These are phyloP conservation scores for Antheraea assamensis DNA, from an alignment of 2,888 invertebrate species.

Conservation along the genomic window DNA sequence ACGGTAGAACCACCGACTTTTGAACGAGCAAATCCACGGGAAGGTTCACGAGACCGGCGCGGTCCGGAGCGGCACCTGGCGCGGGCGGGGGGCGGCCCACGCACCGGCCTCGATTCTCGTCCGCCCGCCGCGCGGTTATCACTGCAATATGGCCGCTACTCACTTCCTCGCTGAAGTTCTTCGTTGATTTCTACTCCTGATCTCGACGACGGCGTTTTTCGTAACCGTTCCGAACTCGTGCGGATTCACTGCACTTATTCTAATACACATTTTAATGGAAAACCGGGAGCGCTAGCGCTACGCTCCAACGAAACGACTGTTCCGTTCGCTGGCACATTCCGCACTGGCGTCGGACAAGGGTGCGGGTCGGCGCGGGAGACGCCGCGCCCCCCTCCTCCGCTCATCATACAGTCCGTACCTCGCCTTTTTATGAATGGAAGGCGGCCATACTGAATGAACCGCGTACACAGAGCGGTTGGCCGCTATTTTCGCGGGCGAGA, in stretches of 20 bases:
- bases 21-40: constrained; percentile 82
- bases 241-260: constrained; percentile 82
- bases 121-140: constrained; percentile 83
- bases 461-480: constrained; percentile 83
- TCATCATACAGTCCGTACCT: constrained; percentile 73
- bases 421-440: constrained; percentile 88
- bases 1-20: constrained; percentile 76
- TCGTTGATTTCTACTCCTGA: constrained; percentile 82
- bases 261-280: constrained; percentile 83
- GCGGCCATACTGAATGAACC: constrained; percentile 88
- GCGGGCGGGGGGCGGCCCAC: constrained; percentile 82
- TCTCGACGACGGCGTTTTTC: constrained; percentile 81
- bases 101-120: constrained; percentile 83
- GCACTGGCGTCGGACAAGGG: constrained; percentile 80
- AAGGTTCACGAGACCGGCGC: constrained; percentile 83
- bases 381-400: constrained; percentile 77
- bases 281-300: constrained; percentile 82
- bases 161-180: constrained; percentile 83
- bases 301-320: constrained; percentile 83
- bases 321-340: constrained; percentile 81
- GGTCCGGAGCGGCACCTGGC: constrained; percentile 83
- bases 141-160: constrained; percentile 83
- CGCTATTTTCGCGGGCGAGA: constrained; percentile 80
- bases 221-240: constrained; percentile 81
- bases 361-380: constrained; percentile 78